Conservation (phyloP, 1,140 invertebrate genomes). For the Drosophila sp. region DNA sequence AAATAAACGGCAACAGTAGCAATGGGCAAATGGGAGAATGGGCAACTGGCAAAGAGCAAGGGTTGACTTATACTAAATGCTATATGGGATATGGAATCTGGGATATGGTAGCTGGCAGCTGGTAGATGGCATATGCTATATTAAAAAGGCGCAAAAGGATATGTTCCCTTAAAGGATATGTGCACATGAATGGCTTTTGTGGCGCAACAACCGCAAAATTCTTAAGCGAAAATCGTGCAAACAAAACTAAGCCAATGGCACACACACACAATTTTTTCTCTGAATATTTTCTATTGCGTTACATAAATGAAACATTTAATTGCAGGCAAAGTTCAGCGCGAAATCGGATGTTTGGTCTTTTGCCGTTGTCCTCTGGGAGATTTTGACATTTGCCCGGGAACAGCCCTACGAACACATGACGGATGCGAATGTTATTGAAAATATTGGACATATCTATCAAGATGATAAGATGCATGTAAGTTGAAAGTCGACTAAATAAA, state of each 20-base stretch:
- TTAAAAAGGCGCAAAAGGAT: constrained; percentile 75
- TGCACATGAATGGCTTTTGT: constrained; percentile 63
- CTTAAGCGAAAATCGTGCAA: constrained; percentile 59
- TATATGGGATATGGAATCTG: constrained; percentile 25
- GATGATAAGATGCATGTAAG: constrained; percentile 86
- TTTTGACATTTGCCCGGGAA: constrained; percentile 92
- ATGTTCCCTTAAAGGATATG: constrained; percentile 63
- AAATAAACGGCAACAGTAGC: constrained; percentile 47
- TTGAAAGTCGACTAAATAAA: constrained; percentile 23
- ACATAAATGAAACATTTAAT: constrained; percentile 49
- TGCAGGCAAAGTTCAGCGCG: constrained; percentile 91
- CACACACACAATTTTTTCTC: neutral
- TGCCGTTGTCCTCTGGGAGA: constrained; percentile 95
- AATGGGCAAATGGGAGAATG: neutral
- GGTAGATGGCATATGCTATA: constrained; percentile 44
- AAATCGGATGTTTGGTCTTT: constrained; percentile 96
- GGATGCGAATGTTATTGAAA: constrained; percentile 92
- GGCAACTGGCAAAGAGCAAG: neutral
- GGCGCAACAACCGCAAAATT: constrained; percentile 51
- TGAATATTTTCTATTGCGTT: constrained; percentile 20
- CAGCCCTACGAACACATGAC: constrained; percentile 92
- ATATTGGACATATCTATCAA: constrained; percentile 89
- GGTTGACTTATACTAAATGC: constrained; percentile 6
- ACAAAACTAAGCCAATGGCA: constrained; percentile 54
- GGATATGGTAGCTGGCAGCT: too few relatives aligned